Conservation (phyloP, 2,888 invertebrate species). For the Rhodophaea formosa region DNA sequence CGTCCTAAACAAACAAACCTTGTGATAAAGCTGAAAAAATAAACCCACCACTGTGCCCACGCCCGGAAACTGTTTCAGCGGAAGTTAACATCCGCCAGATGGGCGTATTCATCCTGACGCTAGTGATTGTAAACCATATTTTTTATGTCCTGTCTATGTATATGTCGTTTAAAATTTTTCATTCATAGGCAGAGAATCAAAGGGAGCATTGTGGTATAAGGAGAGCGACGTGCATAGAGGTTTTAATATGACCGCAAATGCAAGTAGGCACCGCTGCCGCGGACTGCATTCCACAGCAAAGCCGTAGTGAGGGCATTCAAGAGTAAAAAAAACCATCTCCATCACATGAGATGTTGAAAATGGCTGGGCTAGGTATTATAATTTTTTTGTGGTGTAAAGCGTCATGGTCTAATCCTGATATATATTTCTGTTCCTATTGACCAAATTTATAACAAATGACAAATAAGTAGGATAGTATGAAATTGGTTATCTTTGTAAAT, state of each 20-base stretch:
- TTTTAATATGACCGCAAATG: background rate
- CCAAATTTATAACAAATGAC: too few species aligned
- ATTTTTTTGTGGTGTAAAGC: too few species aligned
- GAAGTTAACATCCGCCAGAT: slow-evolving; percentile 79
- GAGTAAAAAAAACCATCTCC: background rate
- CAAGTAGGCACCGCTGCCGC: background rate
- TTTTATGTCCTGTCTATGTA: slow-evolving; percentile 11
- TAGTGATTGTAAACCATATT: slow-evolving; percentile 19
- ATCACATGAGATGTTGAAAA: too few species aligned
- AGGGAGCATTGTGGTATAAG: background rate
- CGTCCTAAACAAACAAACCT: slow-evolving; percentile 54
- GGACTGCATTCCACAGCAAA: background rate
- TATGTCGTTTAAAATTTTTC: background rate
- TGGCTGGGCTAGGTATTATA: too few species aligned
- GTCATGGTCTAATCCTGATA: too few species aligned
- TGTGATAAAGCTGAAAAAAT: slow-evolving; percentile 68
- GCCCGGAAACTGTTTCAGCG: slow-evolving; percentile 73
- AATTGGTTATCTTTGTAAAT: too few species aligned
- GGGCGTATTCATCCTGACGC: slow-evolving; percentile 48
- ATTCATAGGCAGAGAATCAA: background rate
- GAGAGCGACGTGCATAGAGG: background rate
- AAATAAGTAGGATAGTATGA: too few species aligned
- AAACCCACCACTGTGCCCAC: slow-evolving; percentile 55
- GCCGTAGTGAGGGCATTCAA: background rate
- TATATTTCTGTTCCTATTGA: too few species aligned